Evolutionary conservation across 2,113 vertebrate genomes (phyloP).

Genomic region (Ptilorrhoa leucosticta): DNA sequence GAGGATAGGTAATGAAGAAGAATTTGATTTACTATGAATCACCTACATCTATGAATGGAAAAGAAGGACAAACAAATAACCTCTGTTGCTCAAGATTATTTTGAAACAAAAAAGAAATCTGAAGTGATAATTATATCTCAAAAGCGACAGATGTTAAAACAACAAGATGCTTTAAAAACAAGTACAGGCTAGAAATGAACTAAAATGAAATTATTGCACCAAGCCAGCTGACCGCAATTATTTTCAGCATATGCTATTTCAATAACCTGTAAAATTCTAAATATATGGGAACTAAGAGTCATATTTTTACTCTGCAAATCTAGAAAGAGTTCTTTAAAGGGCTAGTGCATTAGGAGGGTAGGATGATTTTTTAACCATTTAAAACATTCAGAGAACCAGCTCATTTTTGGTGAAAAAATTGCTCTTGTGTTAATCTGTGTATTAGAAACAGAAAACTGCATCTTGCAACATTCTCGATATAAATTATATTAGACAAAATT

Average conservation of each 20-base stretch:
- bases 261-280: slow-evolving; percentile 14
- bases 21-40: neutral
- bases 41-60: neutral
- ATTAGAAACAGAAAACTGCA: neutral
- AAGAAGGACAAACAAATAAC: neutral
- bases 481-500: no score
- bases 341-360: neutral
- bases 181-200: slow-evolving; percentile 10
- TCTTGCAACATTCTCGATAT: neutral
- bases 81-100: slow-evolving; percentile 3
- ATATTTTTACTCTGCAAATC: neutral
- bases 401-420: neutral
- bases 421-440: neutral
- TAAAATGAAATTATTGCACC: neutral
- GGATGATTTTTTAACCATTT: neutral
- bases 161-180: slow-evolving; percentile 27
- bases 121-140: slow-evolving; percentile 25
- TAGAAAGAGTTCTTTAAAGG: neutral
- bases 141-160: slow-evolving; percentile 33
- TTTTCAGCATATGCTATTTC: neutral
- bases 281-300: neutral
- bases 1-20: neutral
- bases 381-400: neutral
- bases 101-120: slow-evolving; percentile 19
- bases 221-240: slow-evolving; percentile 5